These are phyloP conservation scores for Hylia prasina DNA, from an alignment of 2,113 vertebrate genomes.

Conservation along the genomic window DNA sequence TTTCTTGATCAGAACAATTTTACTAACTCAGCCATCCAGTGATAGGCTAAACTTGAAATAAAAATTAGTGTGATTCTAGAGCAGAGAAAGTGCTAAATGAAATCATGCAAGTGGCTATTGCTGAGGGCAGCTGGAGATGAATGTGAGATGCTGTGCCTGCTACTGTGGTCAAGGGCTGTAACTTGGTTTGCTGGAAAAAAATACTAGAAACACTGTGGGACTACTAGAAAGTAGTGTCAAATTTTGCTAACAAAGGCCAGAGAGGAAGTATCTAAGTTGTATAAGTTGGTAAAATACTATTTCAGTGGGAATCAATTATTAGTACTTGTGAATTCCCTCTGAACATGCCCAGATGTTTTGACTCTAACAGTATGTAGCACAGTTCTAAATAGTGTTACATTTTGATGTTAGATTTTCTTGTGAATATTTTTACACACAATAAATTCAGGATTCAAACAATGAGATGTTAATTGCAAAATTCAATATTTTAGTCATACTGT, in stretches of 20 bases:
- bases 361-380: neutral
- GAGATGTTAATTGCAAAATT: neutral
- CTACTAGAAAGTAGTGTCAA: neutral
- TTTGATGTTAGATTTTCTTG: neutral
- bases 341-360: neutral
- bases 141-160: neutral
- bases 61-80: neutral
- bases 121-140: neutral
- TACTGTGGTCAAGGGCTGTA: neutral
- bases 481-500: neutral
- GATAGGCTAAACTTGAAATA: neutral
- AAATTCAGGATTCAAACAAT: neutral
- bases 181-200: neutral
- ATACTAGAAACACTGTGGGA: neutral
- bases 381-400: neutral
- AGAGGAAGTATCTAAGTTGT: neutral
- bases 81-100: neutral
- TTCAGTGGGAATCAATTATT: neutral
- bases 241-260: neutral
- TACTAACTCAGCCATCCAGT: neutral
- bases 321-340: neutral
- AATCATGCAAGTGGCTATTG: neutral
- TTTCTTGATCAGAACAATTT: neutral
- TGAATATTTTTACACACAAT: neutral
- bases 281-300: neutral